Evolutionary conservation across 2,888 invertebrate genomes (phyloP), one percentile per base, ranked within the genome.

Genomic region (Hetaerina titia): DNA sequence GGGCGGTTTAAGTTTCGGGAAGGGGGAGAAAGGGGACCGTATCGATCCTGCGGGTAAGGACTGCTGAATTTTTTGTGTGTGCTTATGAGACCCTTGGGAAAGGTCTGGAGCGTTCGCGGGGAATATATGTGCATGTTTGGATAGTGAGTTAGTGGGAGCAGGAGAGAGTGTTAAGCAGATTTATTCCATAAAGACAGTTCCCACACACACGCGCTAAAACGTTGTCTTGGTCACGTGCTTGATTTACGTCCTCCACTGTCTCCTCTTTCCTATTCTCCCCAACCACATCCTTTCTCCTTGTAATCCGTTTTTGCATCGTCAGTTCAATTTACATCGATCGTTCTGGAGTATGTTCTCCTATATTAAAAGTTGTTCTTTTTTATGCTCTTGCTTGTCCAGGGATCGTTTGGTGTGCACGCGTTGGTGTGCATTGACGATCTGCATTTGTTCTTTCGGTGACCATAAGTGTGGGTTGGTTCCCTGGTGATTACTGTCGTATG

Each of bases 341-440:
- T 22, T 13, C 57, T 1, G 89, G 58, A 56, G 56, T 17, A 22
- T 89, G 89, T 31, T 22, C 19, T 57, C 9, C n/a, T 57, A 89
- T 89, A 89, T 89, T 89, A 57, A 89, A 89, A 56, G 81, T 81
- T 81, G 81, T 89, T 58, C 89, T 89, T 58, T 89, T 56, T 89
- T 13, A 57, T n/a, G 22, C 6, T 11, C 22, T 5, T 58, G 17
- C 13, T 56, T 9, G 89, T 9, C 22, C 57, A 13, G 58, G 56
- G 19, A 22, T 89, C 13, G 89, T 56, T 17, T 89, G n/a, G 89
- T 22, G 58, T 45, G 31, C 89, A n/a, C 56, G 81, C 81, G 25
- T 31, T 31, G 13, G 81, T 81, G 81, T 31, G 81, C 81, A 11
- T 81, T 81, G 81, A 6, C 31, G 81, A 31, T 81, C 81, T 81